Evolutionary conservation across 1,140 invertebrate genomes (phyloP), one percentile per base, ranked within the genome.

Genomic region (Solenopsis invicta): DNA sequence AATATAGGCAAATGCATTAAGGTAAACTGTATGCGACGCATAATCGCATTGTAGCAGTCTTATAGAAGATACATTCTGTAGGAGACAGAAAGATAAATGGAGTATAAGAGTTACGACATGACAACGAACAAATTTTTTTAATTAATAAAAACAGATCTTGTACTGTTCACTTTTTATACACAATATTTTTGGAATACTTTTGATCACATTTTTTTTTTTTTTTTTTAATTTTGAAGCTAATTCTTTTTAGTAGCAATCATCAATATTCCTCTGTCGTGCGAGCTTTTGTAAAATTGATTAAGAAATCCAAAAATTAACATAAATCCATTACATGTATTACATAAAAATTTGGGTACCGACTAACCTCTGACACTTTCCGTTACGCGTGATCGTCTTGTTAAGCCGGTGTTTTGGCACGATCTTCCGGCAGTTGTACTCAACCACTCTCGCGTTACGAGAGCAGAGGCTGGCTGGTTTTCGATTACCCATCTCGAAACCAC

Each of bases 401-500:
- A 59, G 34, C 34, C 10, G 64, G 2, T 74, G n/a, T 61, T 82
- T 74, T 82, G 80, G 67, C 67, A 74, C 80, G 52, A 82, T 82
- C 66, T 82, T 72, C 52, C 5, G 66, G 9, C 52, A 59, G 41
- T 82, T 82, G 80, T 82, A 48, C 41, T 61, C 67, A 67, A 82
- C 41, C 41, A 13, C 54, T 82, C 41, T 52, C 80, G 24, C 29
- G 59, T 75, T 75, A 75, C 41, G 54, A 61, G 21, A 74, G 41
- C 3, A 72, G 67, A 21, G 29, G 41, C 21, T 34, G 56, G 54
- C 56, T 41, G 87, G 80, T 89, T 89, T 89, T 89, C 88, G 84
- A 89, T 89, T 89, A 78, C 62, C 56, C 75, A 72, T 87, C 77
- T 89, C 54, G 59, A 86, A n/a, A 64, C 88, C 76, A 34, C 87